A percentile compares a stretch with the other conserved stretches of the same genome.
Evolutionary conservation across 92 coral and sea anemone species (phyloP).

Genomic region (Porites cylindrica): DNA sequence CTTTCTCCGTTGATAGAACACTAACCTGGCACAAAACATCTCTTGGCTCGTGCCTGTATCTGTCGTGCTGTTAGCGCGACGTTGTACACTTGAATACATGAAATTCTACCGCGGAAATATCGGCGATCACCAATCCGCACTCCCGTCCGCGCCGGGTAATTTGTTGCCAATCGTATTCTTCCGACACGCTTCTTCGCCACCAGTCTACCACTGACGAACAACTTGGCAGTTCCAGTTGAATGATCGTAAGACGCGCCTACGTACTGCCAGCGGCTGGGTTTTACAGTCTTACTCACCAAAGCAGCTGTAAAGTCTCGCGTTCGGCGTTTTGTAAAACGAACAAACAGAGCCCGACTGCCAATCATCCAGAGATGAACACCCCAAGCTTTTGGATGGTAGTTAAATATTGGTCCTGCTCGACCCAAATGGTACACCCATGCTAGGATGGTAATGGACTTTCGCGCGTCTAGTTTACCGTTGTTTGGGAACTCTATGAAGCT

Average conservation of each 20-base stretch:
- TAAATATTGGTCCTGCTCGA: constrained; percentile 74
- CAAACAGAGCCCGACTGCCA: constrained; percentile 50
- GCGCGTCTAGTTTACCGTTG: constrained; percentile 72
- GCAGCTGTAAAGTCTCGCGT: constrained; percentile 60
- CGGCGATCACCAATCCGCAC: constrained; percentile 70
- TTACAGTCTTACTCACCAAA: constrained; percentile 41
- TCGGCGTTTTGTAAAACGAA: constrained; percentile 64
- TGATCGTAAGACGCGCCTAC: constrained; percentile 80
- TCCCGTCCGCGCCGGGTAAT: constrained; percentile 80
- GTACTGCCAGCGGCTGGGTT: constrained; percentile 76
- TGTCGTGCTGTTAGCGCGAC: constrained; percentile 72
- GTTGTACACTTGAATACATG: constrained; percentile 84
- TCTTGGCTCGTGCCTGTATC: constrained; percentile 65
- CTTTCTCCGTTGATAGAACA: too few relatives aligned
- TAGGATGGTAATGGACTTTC: constrained; percentile 75
- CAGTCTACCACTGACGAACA: constrained; percentile 69
- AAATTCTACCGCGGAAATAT: constrained; percentile 79
- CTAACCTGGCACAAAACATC: constrained; percentile 68
- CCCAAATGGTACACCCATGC: constrained; percentile 76
- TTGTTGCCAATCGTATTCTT: constrained; percentile 74
- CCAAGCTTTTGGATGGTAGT: constrained; percentile 70
- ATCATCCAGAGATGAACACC: constrained; percentile 90
- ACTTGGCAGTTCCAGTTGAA: constrained; percentile 76
- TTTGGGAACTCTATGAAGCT: constrained; percentile 78
- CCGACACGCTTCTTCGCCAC: constrained; percentile 69